phyloP scores from a whole-genome alignment of 1,140 invertebrate genomes.

The Metopolophium dirhodum region DNA sequence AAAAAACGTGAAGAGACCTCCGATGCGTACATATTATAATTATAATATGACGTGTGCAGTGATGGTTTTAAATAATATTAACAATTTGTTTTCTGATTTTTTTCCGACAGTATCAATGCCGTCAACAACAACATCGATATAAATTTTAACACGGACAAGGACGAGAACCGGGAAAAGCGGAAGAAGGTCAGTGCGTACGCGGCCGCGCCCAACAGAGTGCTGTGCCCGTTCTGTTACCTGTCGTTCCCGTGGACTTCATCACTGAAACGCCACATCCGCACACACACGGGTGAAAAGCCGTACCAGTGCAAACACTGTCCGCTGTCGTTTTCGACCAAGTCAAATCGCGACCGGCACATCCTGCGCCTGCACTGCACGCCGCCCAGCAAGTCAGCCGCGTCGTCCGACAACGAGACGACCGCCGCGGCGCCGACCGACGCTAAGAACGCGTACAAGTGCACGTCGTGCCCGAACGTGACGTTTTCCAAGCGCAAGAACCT shows the following conservation, averaged over 20 bases:
- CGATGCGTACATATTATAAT: not conserved
- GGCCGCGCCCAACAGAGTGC: conserved; percentile 88
- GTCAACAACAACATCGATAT: conserved; percentile 60
- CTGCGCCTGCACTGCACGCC: conserved; percentile 64
- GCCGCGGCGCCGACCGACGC: conserved; percentile 61
- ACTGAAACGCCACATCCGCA: conserved; percentile 87
- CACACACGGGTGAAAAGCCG: conserved; percentile 95
- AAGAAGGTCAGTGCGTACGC: conserved; percentile 97
- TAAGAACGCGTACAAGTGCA: conserved; percentile 82
- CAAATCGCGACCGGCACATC: conserved; percentile 94
- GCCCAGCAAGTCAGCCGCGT: conserved; percentile 33
- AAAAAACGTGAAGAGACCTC: not conserved
- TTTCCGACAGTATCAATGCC: conserved; percentile 65
- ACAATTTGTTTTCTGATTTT: not conserved
- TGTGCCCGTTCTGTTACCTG: conserved; percentile 88
- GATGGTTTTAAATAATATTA: not conserved
- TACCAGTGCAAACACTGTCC: conserved; percentile 92
- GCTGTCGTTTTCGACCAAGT: conserved; percentile 94
- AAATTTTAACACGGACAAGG: conserved; percentile 61
- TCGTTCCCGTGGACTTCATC: conserved; percentile 97
- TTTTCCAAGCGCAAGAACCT: conserved; percentile 83
- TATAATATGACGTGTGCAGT: not conserved
- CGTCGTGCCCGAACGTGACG: conserved; percentile 81
- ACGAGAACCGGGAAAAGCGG: conserved; percentile 62
- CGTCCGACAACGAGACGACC: conserved; percentile 56